Percentiles rank a stretch among this genome's conserved stretches.
These are phyloP conservation scores for Drosophila bipectinata DNA, from an alignment of 1,140 invertebrate genomes.

Conservation along the genomic window DNA sequence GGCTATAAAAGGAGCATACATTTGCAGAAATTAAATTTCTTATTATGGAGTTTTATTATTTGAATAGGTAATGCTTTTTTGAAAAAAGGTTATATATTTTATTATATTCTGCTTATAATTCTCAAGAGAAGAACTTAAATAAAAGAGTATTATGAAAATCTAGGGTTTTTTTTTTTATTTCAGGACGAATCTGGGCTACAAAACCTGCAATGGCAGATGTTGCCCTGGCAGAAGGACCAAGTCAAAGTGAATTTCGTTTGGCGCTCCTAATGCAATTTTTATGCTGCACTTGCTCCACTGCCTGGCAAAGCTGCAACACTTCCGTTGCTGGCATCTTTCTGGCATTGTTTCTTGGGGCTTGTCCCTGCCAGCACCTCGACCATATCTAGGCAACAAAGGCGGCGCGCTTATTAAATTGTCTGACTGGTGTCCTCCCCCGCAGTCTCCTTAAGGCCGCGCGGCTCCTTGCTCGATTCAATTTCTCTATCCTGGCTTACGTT, in stretches of 20 bases:
- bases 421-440: conserved; percentile 4
- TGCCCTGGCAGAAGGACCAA: conserved; percentile 12
- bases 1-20: too few relatives aligned
- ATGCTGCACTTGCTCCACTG: conserved; percentile 62
- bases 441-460: not conserved
- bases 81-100: not conserved
- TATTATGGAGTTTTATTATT: not conserved
- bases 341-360: conserved; percentile 51
- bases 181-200: not conserved
- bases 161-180: not conserved
- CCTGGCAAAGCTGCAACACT: conserved; percentile 43
- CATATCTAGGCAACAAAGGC: conserved; percentile 37
- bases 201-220: conserved; percentile 22
- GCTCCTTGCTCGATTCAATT: conserved; percentile 7
- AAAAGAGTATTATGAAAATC: not conserved
- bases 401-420: conserved; percentile 70
- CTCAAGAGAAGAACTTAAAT: too few relatives aligned
- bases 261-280: conserved; percentile 73
- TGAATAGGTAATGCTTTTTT: not conserved
- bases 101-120: too few relatives aligned
- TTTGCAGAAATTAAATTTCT: too few relatives aligned
- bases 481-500: conserved; percentile 11
- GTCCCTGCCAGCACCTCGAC: conserved; percentile 14
- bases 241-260: conserved; percentile 57
- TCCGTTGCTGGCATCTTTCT: conserved; percentile 47